Base-by-base conservation (phyloP, 2,888 invertebrate species). In the Drosophila putrida region DNA sequence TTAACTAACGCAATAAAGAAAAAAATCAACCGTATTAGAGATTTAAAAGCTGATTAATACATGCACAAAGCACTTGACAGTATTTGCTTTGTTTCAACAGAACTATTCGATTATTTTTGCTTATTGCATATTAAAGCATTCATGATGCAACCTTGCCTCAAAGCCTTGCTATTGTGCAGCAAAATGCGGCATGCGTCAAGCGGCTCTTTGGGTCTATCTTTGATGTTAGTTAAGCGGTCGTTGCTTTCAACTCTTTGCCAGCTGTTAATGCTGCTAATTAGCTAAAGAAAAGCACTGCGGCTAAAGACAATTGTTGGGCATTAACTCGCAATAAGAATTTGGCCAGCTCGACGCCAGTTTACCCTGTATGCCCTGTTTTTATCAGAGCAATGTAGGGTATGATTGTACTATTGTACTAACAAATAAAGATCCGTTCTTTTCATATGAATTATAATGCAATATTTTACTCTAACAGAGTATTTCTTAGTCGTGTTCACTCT, bases 291-390 rank as follows among this genome's bases (percentile, higher is more conserved):
- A 65, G 51, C 47, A 61, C 33, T 44, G 5, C 54, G 15, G 8
- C 35, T 15, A 9, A 60, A 69, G 70, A 81, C 71, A 88, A 84
- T 85, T 88, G 85, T 57, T 68, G 47, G 62, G 70, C 71, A 84
- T 74, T 83, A 75, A 68, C 61, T 54, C 27, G 44, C 51, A 43
- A 35, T 36, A 53, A 58, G 70, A 69, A 68, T 64, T 68, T 75
- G 62, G 58, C 55, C 63, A 51, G 63, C 46, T 41, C 41, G 69
- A 65, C 68, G 70, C 57, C 84, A 64, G 39, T 51, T 33, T 44
- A 41, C n/a, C 6, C 31, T 27, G 4, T 10, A 53, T 61, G 39
- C 61, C 54, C 54, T 62, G 38, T 33, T 39, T 5, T 51, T 10
- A 15, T 15, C 6, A 28, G 1, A 27, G 4, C 33, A 9, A 33